A percentile compares a stretch with the other conserved stretches of the same genome.
phyloP scores from a whole-genome alignment of 2,113 vertebrate species.

The Eclectus roratus region DNA sequence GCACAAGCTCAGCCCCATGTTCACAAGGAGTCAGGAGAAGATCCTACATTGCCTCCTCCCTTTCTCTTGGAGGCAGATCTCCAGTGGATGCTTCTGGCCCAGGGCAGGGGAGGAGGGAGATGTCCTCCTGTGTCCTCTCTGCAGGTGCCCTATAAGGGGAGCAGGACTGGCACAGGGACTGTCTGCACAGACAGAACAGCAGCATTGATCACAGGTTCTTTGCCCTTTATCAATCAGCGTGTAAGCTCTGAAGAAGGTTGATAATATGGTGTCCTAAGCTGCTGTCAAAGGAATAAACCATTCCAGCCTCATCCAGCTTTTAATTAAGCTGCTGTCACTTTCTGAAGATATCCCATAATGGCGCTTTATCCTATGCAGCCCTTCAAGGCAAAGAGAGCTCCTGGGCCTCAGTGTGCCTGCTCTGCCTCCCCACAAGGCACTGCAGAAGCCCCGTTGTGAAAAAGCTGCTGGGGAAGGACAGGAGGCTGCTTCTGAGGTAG shows the following conservation, averaged over 20 bases:
- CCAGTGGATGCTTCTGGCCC: background rate
- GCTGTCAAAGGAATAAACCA: slow-evolving; percentile 8
- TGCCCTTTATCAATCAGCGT: background rate
- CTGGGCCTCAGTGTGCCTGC: background rate
- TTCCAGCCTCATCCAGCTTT: background rate
- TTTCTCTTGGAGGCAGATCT: background rate
- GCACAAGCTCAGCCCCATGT: background rate
- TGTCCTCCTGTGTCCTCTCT: background rate
- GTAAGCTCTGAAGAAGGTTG: background rate
- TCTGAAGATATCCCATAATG: background rate
- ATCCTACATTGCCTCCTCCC: background rate
- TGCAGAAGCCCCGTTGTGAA: background rate
- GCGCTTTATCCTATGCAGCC: background rate
- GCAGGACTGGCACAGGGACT: background rate
- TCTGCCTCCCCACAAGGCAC: background rate
- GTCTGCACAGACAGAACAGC: background rate
- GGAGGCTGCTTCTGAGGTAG: background rate
- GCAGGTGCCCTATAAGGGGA: background rate
- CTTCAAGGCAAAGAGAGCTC: background rate
- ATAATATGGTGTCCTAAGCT: background rate
- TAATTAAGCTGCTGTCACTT: slow-evolving; percentile 48
- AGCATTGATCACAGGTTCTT: background rate
- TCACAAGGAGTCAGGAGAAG: background rate
- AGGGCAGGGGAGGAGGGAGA: background rate
- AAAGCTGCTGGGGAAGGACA: background rate